A percentile compares a stretch with the other conserved stretches of the same genome.
Evolutionary conservation across 2,797 vertebrate species (phyloP).

Genomic region (Siniperca obscura): DNA sequence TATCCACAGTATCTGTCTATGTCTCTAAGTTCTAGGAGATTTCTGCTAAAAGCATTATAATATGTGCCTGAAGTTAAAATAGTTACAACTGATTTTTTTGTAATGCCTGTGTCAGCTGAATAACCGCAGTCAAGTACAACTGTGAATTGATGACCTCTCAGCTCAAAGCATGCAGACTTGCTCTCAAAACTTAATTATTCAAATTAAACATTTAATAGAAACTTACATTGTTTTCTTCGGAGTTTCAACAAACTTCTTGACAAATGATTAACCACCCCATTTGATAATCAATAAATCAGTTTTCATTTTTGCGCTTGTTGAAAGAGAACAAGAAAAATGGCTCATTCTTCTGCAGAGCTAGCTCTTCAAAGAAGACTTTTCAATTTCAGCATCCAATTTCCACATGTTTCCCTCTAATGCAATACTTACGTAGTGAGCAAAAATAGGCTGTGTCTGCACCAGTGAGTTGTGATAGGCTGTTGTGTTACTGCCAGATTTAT

Average conservation of each 20-base stretch:
- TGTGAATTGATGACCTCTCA: slow-evolving; percentile 30
- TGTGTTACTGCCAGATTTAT: slow-evolving; percentile 75
- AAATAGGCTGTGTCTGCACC: slow-evolving; percentile 76
- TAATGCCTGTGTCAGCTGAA: slow-evolving; percentile 17
- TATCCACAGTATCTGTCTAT: neutral
- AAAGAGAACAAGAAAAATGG: slow-evolving; percentile 58
- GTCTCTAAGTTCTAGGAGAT: neutral
- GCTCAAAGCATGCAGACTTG: slow-evolving; percentile 26
- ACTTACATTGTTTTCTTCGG: slow-evolving; percentile 51
- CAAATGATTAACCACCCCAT: slow-evolving; percentile 69
- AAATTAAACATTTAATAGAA: slow-evolving; percentile 50
- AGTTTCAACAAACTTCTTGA: slow-evolving; percentile 64
- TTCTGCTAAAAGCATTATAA: neutral
- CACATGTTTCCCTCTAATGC: slow-evolving; percentile 67
- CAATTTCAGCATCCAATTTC: slow-evolving; percentile 80
- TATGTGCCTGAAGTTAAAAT: neutral
- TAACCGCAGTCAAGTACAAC: slow-evolving; percentile 11
- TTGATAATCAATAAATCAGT: slow-evolving; percentile 75
- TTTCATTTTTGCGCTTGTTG: slow-evolving; percentile 50
- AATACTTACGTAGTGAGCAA: slow-evolving; percentile 66
- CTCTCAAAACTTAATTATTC: slow-evolving; percentile 49
- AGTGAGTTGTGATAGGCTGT: slow-evolving; percentile 78
- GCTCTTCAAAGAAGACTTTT: slow-evolving; percentile 72
- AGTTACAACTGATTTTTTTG: neutral
- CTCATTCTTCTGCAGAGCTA: slow-evolving; percentile 57